Percentiles rank a stretch among this genome's conserved stretches.
These are phyloP conservation scores for Cydia strobilella DNA, from an alignment of 1,140 invertebrate species.

Conservation along the genomic window DNA sequence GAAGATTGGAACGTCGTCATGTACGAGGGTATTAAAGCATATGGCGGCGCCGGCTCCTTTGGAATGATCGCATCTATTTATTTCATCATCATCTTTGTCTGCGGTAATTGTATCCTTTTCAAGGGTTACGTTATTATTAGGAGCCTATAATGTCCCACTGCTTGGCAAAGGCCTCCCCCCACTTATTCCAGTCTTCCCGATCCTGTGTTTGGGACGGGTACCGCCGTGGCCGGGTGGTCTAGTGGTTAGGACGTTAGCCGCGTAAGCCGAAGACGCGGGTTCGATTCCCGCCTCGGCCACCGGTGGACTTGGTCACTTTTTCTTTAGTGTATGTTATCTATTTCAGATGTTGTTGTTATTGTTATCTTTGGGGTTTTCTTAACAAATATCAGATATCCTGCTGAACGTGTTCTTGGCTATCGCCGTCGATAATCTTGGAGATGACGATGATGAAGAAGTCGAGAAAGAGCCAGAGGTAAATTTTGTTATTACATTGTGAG, in stretches of 20 bases:
- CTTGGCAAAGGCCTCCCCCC: too few species aligned
- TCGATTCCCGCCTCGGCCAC: too few species aligned
- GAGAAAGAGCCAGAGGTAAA: constrained; percentile 91
- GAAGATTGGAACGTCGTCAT: constrained; percentile 99
- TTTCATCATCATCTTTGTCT: constrained; percentile 99
- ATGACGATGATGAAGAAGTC: constrained; percentile 92
- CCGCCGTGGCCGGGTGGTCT: too few species aligned
- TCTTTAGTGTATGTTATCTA: too few species aligned
- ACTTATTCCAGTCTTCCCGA: too few species aligned
- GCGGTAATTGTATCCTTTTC: constrained; percentile 98
- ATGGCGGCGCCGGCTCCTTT: constrained; percentile 93
- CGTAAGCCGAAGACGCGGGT: too few species aligned
- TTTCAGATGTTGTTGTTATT: neutral
- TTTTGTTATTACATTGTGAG: too few species aligned
- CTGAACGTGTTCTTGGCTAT: constrained; percentile 99
- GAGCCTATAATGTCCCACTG: too few species aligned
- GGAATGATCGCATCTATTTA: constrained; percentile 98
- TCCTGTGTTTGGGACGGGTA: too few species aligned
- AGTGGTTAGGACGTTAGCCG: too few species aligned
- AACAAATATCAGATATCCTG: constrained; percentile 89
- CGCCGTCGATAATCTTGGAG: constrained; percentile 99
- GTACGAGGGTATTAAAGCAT: constrained; percentile 98
- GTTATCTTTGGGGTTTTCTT: constrained; percentile 46
- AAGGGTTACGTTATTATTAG: neutral
- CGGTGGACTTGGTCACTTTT: too few species aligned